Percentiles rank a stretch among this genome's conserved stretches.
Conservation (phyloP, 2,888 invertebrate species). For the Macroteleia sp. region DNA sequence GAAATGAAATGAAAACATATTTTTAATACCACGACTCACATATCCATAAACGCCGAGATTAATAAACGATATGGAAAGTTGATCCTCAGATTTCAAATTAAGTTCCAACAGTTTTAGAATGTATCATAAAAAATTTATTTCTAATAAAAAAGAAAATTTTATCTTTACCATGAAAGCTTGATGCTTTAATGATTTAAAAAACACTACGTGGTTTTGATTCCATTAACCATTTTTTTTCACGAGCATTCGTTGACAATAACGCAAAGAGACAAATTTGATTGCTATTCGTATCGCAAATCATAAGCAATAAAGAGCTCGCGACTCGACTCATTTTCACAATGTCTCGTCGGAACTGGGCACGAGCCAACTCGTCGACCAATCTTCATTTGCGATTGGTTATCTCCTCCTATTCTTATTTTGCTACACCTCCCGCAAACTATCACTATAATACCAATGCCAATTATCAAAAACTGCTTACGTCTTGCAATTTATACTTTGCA, state of each 20-base stretch:
- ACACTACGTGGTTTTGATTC: no score
- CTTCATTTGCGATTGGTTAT: conserved; percentile 17
- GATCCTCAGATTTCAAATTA: not conserved
- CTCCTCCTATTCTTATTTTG: conserved; percentile 30
- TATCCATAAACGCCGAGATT: not conserved
- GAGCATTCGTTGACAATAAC: conserved; percentile 5
- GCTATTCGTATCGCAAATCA: conserved; percentile 21
- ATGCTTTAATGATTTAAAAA: no score
- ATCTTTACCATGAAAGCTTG: no score
- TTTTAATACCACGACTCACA: conserved; percentile 2
- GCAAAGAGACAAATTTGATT: conserved; percentile 30
- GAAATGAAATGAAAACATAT: conserved; percentile 15
- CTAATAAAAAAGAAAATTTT: no score
- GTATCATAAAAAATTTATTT: no score
- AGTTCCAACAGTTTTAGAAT: no score
- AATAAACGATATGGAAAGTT: conserved; percentile 4
- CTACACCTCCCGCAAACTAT: not conserved
- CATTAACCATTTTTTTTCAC: no score
- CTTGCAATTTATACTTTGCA: conserved; percentile 2
- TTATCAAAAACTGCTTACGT: conserved; percentile 42
- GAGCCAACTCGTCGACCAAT: conserved; percentile 37
- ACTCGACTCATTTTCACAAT: conserved; percentile 15
- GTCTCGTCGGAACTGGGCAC: conserved; percentile 21
- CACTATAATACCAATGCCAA: conserved; percentile 33
- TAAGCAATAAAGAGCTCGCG: conserved; percentile 30